A percentile compares a stretch with the other conserved stretches of the same genome.
Evolutionary conservation across 2,113 vertebrate genomes (phyloP).

Genomic region (Zosterops hypoxanthus): DNA sequence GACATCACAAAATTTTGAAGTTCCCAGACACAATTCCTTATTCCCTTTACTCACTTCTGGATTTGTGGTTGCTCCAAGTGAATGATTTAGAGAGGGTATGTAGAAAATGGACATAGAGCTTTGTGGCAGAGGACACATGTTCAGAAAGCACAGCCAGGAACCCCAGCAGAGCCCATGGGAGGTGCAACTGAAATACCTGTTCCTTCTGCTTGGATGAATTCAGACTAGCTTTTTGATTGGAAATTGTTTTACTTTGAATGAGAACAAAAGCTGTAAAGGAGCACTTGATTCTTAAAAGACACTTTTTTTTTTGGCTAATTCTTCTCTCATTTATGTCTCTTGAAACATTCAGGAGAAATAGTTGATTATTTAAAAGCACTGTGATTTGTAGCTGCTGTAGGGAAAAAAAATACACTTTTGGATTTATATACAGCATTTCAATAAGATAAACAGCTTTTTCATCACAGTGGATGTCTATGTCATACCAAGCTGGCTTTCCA

Average conservation of each 20-base stretch:
- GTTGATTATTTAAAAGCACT: background rate
- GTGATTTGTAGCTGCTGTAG: background rate
- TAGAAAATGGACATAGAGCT: accelerated
- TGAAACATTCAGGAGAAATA: background rate
- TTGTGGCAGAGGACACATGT: accelerated
- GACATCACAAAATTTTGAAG: background rate
- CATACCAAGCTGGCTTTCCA: background rate
- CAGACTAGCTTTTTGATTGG: background rate
- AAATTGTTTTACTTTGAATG: background rate
- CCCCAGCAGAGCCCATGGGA: background rate
- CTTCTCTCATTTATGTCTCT: background rate
- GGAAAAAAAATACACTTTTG: background rate
- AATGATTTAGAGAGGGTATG: background rate
- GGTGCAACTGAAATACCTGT: accelerated
- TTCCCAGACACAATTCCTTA: background rate
- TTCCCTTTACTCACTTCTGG: background rate
- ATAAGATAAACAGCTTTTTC: background rate
- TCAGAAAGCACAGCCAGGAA: background rate
- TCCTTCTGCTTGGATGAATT: background rate
- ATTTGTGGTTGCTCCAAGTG: background rate
- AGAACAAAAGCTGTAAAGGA: background rate
- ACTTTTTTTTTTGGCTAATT: background rate
- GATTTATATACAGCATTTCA: background rate
- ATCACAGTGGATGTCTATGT: background rate
- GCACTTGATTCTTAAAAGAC: background rate